Percentiles rank a stretch among this genome's conserved stretches.
These are phyloP conservation scores for Danio albolineatus DNA, from an alignment of 2,797 vertebrate genomes.

Conservation along the genomic window DNA sequence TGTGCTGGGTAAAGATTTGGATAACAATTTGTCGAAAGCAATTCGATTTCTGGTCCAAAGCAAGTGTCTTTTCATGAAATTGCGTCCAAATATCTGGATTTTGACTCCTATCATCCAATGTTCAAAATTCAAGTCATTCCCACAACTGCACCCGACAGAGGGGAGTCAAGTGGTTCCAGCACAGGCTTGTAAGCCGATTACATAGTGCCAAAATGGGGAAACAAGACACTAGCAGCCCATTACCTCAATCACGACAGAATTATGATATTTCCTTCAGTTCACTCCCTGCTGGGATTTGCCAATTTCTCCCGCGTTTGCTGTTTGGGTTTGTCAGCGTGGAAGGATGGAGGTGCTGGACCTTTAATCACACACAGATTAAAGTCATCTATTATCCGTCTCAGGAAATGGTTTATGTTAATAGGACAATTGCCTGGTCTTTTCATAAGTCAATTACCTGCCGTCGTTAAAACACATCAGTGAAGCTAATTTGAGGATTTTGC, in stretches of 20 bases:
- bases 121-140: conserved; percentile 43
- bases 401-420: conserved; percentile 46
- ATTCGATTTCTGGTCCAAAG: conserved; percentile 25
- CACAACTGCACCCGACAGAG: conserved; percentile 52
- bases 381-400: conserved; percentile 43
- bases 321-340: conserved; percentile 38
- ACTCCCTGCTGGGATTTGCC: conserved; percentile 58
- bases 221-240: conserved; percentile 59
- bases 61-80: conserved; percentile 45
- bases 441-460: conserved; percentile 19
- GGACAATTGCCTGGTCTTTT: conserved; percentile 48
- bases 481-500: conserved; percentile 30
- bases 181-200: conserved; percentile 60
- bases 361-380: conserved; percentile 47
- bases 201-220: conserved; percentile 50
- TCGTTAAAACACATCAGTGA: conserved; percentile 23
- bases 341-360: conserved; percentile 41
- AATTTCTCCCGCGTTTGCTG: conserved; percentile 35
- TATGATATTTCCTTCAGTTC: conserved; percentile 61
- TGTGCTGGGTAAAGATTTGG: conserved; percentile 18
- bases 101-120: conserved; percentile 45
- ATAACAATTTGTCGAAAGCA: conserved; percentile 28
- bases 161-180: conserved; percentile 58
- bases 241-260: conserved; percentile 64
- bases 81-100: conserved; percentile 44